Percentiles rank a stretch among this genome's conserved stretches.
Evolutionary conservation across 2,113 vertebrate genomes (phyloP).

Genomic region (Ursus arctos): DNA sequence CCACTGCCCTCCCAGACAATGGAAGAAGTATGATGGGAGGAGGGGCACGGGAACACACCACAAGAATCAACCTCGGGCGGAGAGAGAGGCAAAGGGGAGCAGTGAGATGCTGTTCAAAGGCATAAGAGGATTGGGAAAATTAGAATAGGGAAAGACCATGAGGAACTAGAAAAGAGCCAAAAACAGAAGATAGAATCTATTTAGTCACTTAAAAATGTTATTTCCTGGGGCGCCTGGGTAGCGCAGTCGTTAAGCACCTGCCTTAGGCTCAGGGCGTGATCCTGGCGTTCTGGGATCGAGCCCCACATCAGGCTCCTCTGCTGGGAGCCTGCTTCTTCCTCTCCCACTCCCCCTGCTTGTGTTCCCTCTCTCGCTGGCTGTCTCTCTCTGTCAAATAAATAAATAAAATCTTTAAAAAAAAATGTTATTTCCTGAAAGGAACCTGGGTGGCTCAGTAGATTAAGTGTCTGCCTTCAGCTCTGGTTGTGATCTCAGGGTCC

Average conservation of each 20-base stretch:
- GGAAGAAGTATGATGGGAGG: not conserved
- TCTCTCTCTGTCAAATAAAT: no score
- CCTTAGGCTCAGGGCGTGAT: not conserved
- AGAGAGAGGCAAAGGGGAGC: not conserved
- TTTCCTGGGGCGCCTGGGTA: not conserved
- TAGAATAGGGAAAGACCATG: not conserved
- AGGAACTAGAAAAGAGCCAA: not conserved
- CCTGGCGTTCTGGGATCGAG: not conserved
- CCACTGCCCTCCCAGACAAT: not conserved
- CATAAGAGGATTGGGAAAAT: not conserved
- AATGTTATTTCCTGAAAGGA: not conserved
- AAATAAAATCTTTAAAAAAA: not conserved
- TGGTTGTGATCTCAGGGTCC: not conserved
- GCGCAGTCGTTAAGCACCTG: no score
- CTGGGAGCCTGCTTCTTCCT: not conserved
- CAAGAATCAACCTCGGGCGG: not conserved
- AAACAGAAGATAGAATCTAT: not conserved
- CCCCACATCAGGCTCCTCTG: not conserved
- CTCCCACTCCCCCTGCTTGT: not conserved
- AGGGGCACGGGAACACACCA: not conserved
- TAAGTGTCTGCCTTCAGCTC: not conserved
- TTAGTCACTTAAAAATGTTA: not conserved
- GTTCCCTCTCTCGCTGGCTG: no score
- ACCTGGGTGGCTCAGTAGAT: not conserved
- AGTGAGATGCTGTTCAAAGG: not conserved